These are phyloP conservation scores for Callyntrura guangdongensis DNA, from an alignment of 2,888 invertebrate genomes.

Conservation along the genomic window DNA sequence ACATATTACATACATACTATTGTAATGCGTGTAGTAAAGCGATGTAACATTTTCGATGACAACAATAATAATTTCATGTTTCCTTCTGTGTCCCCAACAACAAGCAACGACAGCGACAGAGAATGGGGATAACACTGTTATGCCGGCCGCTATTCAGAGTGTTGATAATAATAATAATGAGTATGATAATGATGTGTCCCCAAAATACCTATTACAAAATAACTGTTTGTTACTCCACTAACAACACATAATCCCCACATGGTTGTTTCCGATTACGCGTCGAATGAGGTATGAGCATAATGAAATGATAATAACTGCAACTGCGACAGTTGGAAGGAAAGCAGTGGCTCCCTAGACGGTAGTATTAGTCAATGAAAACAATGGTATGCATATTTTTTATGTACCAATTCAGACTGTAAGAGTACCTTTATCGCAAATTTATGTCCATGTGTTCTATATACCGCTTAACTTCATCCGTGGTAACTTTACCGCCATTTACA, in stretches of 20 bases:
- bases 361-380: slow-evolving; percentile 73
- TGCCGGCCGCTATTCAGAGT: background rate
- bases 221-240: slow-evolving; percentile 74
- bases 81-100: slow-evolving; percentile 39
- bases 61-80: slow-evolving; percentile 73
- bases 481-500: too few species aligned
- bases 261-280: slow-evolving; percentile 48
- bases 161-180: slow-evolving; percentile 68
- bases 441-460: too few species aligned
- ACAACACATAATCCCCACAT: slow-evolving; percentile 68
- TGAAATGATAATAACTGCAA: slow-evolving; percentile 55
- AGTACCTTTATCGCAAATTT: background rate
- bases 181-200: slow-evolving; percentile 66
- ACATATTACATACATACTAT: slow-evolving; percentile 6
- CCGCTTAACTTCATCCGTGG: too few species aligned
- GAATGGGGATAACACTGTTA: background rate
- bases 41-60: slow-evolving; percentile 70
- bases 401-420: background rate
- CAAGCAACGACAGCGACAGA: background rate
- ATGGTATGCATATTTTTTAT: background rate
- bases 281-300: slow-evolving; percentile 37
- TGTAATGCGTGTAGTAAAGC: slow-evolving; percentile 50
- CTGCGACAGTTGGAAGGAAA: slow-evolving; percentile 46
- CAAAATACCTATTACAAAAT: slow-evolving; percentile 69
- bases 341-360: slow-evolving; percentile 56